These are phyloP conservation scores for Coryphaenoides rupestris DNA, from an alignment of 2,113 vertebrate genomes.

Conservation along the genomic window DNA sequence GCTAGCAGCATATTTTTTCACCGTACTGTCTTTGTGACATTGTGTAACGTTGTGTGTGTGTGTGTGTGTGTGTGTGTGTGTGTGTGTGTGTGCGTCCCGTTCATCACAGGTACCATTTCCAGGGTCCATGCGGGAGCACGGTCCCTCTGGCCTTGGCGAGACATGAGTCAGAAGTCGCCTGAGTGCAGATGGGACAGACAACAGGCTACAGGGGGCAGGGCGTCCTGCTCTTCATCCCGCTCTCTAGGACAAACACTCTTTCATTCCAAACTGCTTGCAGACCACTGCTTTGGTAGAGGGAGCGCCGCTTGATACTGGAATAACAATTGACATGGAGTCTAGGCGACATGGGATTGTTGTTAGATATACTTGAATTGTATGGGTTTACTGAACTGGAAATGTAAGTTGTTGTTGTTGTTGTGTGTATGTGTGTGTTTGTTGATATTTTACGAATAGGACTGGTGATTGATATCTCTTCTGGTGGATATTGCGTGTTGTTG, in stretches of 20 bases:
- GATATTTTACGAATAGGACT: too few species aligned
- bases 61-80: constrained; percentile 1
- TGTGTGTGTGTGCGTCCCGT: too few species aligned
- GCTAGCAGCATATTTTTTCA: too few species aligned
- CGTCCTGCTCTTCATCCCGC: constrained; percentile 2
- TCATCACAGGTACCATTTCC: constrained; percentile 84
- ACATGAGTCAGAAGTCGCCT: constrained; percentile 77
- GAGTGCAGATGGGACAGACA: constrained; percentile 21
- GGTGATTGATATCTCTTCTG: too few species aligned
- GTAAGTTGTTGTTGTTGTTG: too few species aligned
- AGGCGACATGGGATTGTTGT: constrained; percentile 12
- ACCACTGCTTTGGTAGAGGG: not conserved
- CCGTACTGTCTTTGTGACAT: too few species aligned
- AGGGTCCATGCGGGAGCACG: constrained; percentile 85
- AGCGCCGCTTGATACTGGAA: constrained; percentile 4
- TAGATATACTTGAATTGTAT: constrained; percentile 49
- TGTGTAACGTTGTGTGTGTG: constrained; percentile 1
- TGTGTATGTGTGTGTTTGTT: too few species aligned
- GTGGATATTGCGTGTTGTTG: too few species aligned
- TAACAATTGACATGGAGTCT: constrained; percentile 3
- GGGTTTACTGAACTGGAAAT: constrained; percentile 39
- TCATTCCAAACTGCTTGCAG: constrained; percentile 3
- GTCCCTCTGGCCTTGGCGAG: constrained; percentile 83
- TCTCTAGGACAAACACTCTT: constrained; percentile 10
- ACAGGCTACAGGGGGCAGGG: not conserved